Evolutionary conservation across 2,797 vertebrate species (phyloP).

Genomic region (Sandelia bainsii): DNA sequence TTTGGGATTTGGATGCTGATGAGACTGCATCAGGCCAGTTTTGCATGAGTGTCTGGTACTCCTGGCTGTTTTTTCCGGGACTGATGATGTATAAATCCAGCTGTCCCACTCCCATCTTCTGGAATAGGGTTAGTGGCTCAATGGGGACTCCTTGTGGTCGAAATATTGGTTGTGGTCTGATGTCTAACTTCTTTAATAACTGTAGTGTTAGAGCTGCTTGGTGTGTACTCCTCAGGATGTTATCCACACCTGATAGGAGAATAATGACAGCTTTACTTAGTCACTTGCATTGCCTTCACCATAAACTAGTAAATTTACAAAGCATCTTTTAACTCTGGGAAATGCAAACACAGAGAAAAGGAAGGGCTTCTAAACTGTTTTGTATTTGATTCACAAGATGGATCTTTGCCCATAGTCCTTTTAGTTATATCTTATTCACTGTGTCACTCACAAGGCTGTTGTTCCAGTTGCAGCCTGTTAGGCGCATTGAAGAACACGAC

Average conservation of each 20-base stretch:
- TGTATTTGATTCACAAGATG: too few species aligned
- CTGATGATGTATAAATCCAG: slow-evolving; percentile 93
- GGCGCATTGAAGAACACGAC: slow-evolving; percentile 93
- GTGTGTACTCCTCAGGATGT: slow-evolving; percentile 79
- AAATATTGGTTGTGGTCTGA: slow-evolving; percentile 86
- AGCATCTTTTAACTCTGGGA: too few species aligned
- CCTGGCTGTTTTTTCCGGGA: slow-evolving; percentile 89
- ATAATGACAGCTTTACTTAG: slow-evolving; percentile 11
- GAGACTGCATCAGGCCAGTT: slow-evolving; percentile 81
- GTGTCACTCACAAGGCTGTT: slow-evolving; percentile 75
- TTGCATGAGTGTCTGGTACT: slow-evolving; percentile 88
- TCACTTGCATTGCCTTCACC: background rate
- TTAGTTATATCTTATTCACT: background rate
- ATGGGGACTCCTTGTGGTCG: slow-evolving; percentile 77
- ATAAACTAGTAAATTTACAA: too few species aligned
- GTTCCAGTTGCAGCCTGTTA: slow-evolving; percentile 71
- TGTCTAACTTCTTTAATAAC: slow-evolving; percentile 88
- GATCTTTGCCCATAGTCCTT: background rate
- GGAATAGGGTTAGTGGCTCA: slow-evolving; percentile 91
- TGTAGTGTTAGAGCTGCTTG: slow-evolving; percentile 87
- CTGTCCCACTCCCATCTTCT: slow-evolving; percentile 97
- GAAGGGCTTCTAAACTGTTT: too few species aligned
- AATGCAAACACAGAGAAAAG: too few species aligned
- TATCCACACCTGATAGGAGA: slow-evolving; percentile 64
- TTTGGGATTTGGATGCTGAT: slow-evolving; percentile 61